Evolutionary conservation across 2,113 vertebrate species (phyloP).

Genomic region (Romanogobio albipinnatus): DNA sequence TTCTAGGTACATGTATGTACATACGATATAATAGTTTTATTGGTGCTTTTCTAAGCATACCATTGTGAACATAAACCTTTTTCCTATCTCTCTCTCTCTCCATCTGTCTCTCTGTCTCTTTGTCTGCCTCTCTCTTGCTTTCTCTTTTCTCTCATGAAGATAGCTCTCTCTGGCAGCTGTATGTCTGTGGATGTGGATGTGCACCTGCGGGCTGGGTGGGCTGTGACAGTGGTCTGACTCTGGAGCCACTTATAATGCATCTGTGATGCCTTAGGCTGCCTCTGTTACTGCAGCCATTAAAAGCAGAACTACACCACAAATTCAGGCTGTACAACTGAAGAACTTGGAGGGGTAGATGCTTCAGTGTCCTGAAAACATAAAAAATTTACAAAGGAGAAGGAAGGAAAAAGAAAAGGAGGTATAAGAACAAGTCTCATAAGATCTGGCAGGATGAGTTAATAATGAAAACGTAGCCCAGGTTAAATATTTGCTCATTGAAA

Average conservation of each 20-base stretch:
- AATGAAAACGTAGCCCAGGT: neutral
- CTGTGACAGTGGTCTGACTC: neutral
- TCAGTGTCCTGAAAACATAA: neutral
- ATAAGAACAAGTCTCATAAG: neutral
- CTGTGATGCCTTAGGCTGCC: constrained; percentile 22
- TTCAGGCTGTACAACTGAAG: neutral
- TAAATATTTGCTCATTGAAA: constrained; percentile 17
- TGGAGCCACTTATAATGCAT: neutral
- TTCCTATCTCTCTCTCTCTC: neutral
- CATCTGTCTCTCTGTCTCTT: neutral
- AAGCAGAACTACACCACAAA: neutral
- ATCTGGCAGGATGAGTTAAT: neutral
- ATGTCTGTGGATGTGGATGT: constrained; percentile 2
- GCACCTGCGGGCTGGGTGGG: constrained; percentile 29
- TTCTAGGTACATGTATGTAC: neutral
- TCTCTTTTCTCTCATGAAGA: neutral
- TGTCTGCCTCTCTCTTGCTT: neutral
- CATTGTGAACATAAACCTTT: neutral
- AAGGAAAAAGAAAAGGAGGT: neutral
- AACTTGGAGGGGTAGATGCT: neutral
- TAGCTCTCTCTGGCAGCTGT: neutral
- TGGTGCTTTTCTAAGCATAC: neutral
- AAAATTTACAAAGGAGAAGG: neutral
- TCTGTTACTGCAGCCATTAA: neutral
- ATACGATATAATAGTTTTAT: neutral